Percentiles rank a stretch among this genome's conserved stretches.
Conservation (phyloP, 2,113 vertebrate species). For the Mesocricetus auratus region DNA sequence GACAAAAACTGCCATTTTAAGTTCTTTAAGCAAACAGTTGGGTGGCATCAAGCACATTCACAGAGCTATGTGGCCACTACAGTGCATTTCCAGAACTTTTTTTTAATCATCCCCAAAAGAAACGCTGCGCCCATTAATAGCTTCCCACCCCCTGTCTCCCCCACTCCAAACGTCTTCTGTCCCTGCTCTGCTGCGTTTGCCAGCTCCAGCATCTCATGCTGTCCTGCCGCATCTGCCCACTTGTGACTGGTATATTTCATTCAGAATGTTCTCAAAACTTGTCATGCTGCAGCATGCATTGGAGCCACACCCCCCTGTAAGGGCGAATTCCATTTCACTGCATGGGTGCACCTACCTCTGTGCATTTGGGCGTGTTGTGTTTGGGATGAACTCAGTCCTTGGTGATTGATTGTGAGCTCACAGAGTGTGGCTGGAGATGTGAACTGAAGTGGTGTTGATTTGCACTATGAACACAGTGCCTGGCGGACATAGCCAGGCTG, state of each 20-base stretch:
- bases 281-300: background rate
- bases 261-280: constrained; percentile 7
- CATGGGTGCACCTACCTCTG: background rate
- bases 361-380: constrained; percentile 21
- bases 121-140: background rate
- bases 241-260: background rate
- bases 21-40: background rate
- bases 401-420: background rate
- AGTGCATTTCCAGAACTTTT: constrained; percentile 15
- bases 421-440: background rate
- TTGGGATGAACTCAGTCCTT: background rate
- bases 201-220: background rate
- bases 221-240: background rate
- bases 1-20: background rate
- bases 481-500: background rate
- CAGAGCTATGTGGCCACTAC: background rate
- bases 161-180: background rate
- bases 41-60: constrained; percentile 1
- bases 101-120: background rate
- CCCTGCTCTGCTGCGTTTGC: background rate
- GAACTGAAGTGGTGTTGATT: background rate
- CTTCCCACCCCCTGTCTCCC: too few relatives aligned
- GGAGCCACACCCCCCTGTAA: background rate
- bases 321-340: background rate
- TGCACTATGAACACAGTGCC: constrained; percentile 17